These are phyloP conservation scores for Crematogaster levior DNA, from an alignment of 2,888 invertebrate genomes.

Conservation along the genomic window DNA sequence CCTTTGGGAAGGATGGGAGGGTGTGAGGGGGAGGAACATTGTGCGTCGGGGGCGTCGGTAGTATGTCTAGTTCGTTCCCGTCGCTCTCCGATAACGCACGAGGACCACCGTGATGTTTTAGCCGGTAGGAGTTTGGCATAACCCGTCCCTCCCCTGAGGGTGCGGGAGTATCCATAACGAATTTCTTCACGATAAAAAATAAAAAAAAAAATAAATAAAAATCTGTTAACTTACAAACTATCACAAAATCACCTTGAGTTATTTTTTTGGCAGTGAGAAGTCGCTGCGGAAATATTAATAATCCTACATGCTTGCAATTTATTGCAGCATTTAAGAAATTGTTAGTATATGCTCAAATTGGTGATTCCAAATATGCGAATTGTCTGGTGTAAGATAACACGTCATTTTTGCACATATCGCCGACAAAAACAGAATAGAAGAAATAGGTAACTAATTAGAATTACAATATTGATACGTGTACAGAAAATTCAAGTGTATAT, in stretches of 20 bases:
- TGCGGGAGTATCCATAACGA: too few relatives aligned
- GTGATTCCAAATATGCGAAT: neutral
- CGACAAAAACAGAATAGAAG: neutral
- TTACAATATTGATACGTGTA: neutral
- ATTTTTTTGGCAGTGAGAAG: neutral
- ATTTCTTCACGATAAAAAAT: too few relatives aligned
- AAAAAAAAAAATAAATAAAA: too few relatives aligned
- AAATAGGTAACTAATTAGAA: neutral
- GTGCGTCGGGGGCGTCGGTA: too few relatives aligned
- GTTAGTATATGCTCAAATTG: neutral
- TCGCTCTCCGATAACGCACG: too few relatives aligned
- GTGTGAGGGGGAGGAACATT: too few relatives aligned
- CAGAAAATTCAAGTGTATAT: neutral
- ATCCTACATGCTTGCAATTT: slow-evolving; percentile 2
- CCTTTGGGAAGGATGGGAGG: too few relatives aligned
- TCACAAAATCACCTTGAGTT: neutral
- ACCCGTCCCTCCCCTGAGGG: too few relatives aligned
- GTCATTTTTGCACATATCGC: neutral
- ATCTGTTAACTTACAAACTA: neutral
- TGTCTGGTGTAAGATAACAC: neutral
- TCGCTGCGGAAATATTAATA: neutral
- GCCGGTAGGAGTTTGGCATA: too few relatives aligned
- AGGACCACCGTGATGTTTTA: too few relatives aligned
- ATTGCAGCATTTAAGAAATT: neutral
- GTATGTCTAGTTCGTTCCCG: too few relatives aligned